Base-by-base conservation (phyloP, 35 echinoderm and acorn worm species). In the Chiridota heheva region DNA sequence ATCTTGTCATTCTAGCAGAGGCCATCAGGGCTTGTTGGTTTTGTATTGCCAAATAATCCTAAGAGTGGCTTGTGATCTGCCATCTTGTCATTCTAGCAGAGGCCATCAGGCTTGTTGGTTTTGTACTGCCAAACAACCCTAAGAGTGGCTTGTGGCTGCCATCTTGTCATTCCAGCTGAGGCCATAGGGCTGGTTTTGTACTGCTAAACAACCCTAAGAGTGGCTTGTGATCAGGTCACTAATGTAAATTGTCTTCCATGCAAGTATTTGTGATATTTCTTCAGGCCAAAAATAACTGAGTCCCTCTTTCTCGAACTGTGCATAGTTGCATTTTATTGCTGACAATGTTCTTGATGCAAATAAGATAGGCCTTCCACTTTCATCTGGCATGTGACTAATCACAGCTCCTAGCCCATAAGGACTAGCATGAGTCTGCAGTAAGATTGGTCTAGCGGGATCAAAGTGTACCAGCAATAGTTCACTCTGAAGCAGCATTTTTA, bases 151-250 rank as follows among this genome's bases (percentile, higher is more conserved):
- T n/a, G n/a, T n/a, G n/a, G n/a, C n/a, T n/a, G n/a, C 73, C 84
- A 87, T 87, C 76, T 80, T 4, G 86, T 36, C 33, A 72, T 8
- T 40, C 84, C 67, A 15, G 84, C 84, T 53, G 84, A 87, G 7
- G 78, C 32, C 86, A 81, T 89, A 1, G 86, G 51, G 32, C 77
- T 89, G 15, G 56, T 44, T 85, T 91, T 29, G 48, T 28, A 17
- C 73, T 55, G 20, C 17, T 5, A 64, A 58, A 58, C 34, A 77
- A 27, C 12, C 60, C 47, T 36, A 60, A 29, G 13, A 77, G 31
- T 2, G 73, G 73, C n/a, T 77, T 58, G 32, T 77, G 53, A 36
- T 58, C 48, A 1, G n/a, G 73, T 77, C 47, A 58, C 39, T 33
- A 77, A 34, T 36, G 73, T 77, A 3, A 77, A 77, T n/a, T 77